These are phyloP conservation scores for Catharus bicknelli DNA, from an alignment of 2,113 vertebrate genomes.

Conservation along the genomic window DNA sequence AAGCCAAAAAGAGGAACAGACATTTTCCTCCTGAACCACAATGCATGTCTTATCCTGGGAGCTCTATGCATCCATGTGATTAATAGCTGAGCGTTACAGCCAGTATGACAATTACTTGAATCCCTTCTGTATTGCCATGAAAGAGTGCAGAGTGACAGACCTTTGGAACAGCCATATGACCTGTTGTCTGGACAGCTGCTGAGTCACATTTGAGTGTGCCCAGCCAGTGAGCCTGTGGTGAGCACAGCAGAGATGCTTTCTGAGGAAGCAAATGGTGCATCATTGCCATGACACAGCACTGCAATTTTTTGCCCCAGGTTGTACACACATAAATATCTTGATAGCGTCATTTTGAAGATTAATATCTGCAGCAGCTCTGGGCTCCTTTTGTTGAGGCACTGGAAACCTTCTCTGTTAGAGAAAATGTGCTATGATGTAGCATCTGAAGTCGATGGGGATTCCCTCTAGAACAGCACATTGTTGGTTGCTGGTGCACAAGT, in stretches of 20 bases:
- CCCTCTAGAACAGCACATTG: neutral
- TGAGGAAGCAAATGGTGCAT: neutral
- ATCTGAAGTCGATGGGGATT: neutral
- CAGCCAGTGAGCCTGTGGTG: neutral
- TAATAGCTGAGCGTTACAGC: neutral
- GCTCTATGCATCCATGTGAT: neutral
- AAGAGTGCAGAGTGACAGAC: neutral
- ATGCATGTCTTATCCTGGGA: neutral
- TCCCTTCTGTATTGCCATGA: neutral
- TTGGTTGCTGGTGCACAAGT: neutral
- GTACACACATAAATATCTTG: neutral
- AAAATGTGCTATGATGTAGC: neutral
- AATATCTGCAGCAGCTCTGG: neutral
- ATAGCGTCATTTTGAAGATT: neutral
- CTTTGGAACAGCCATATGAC: neutral
- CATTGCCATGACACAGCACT: neutral
- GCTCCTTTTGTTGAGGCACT: neutral
- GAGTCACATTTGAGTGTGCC: neutral
- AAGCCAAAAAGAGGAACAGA: neutral
- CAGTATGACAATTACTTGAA: neutral
- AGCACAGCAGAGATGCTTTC: neutral
- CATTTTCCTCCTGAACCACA: accelerated
- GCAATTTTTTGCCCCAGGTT: neutral
- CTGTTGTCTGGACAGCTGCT: neutral
- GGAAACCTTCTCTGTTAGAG: neutral